These are phyloP conservation scores for Irena cyanogastra DNA, from an alignment of 2,113 vertebrate genomes.

Conservation along the genomic window DNA sequence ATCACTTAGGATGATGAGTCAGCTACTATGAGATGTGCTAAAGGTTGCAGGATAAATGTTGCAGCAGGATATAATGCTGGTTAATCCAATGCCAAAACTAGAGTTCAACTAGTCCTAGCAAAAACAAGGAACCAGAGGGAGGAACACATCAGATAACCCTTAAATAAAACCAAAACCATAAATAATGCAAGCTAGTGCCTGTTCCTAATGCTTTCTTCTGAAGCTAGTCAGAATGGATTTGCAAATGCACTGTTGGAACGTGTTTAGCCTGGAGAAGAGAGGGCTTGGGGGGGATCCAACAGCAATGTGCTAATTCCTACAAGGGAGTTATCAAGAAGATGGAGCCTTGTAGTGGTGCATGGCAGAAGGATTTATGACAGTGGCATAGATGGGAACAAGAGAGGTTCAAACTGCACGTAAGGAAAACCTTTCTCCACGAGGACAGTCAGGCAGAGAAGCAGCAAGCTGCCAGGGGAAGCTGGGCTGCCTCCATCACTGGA, in stretches of 20 bases:
- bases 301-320: background rate
- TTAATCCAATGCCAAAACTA: background rate
- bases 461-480: background rate
- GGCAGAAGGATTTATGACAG: background rate
- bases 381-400: background rate
- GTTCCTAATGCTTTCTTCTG: background rate
- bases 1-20: background rate
- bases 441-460: background rate
- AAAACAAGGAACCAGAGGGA: background rate
- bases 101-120: background rate
- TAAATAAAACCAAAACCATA: background rate
- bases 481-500: background rate
- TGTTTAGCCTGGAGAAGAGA: background rate
- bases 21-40: background rate
- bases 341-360: background rate
- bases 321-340: background rate
- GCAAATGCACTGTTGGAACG: background rate
- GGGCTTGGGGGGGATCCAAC: background rate
- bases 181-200: background rate
- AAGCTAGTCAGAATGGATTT: constrained; percentile 2
- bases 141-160: background rate
- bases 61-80: background rate
- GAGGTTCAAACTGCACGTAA: background rate
- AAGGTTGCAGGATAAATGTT: background rate
- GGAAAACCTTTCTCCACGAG: background rate